A percentile compares a stretch with the other conserved stretches of the same genome.
These are phyloP conservation scores for Drosophila insularis DNA, from an alignment of 1,140 invertebrate species.

Conservation along the genomic window DNA sequence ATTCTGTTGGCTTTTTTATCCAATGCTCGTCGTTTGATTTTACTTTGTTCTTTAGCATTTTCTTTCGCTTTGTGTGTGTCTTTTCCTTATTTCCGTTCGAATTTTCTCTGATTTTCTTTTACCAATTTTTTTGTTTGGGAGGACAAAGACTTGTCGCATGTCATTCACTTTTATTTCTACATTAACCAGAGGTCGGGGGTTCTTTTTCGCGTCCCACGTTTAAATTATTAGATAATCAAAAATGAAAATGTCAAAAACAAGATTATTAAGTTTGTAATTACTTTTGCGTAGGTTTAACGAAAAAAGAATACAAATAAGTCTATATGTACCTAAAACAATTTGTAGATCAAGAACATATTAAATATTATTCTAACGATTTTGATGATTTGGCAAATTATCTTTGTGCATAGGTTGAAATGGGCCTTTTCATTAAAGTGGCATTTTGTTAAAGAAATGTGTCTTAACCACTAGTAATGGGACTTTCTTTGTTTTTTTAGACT, in stretches of 20 bases:
- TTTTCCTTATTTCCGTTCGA: slow-evolving; percentile 5
- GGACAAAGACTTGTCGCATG: slow-evolving; percentile 7
- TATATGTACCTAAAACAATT: no score
- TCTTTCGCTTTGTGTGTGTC: background rate
- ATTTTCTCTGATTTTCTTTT: background rate
- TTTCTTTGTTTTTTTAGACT: no score
- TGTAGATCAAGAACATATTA: no score
- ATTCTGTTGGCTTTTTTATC: background rate
- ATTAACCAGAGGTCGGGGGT: background rate
- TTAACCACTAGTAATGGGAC: no score
- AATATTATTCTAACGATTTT: no score
- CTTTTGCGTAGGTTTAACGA: no score
- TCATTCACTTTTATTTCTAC: background rate
- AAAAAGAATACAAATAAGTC: no score
- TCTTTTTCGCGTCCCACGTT: background rate
- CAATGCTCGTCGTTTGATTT: slow-evolving; percentile 2
- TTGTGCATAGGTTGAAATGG: no score
- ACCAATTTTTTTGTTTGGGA: background rate
- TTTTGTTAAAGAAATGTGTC: no score
- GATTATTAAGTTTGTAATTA: background rate
- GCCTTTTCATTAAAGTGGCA: no score
- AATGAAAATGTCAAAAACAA: background rate
- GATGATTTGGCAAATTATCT: no score
- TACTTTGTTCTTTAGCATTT: slow-evolving; percentile 2
- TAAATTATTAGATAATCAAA: background rate